A percentile compares a stretch with the other conserved stretches of the same genome.
phyloP scores from a whole-genome alignment of 2,113 vertebrate species.

The Felis catus region F.catus_Fca126_mat1.0 CM031412.1:84837001-84837500 shows the following conservation, averaged over 20 bases:
- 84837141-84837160: neutral
- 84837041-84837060: neutral
- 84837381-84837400: no score
- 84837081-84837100: neutral
- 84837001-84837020: neutral
- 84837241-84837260: neutral
- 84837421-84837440: neutral
- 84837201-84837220: neutral
- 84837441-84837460: neutral
- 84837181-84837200: neutral
- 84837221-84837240: neutral
- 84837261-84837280: neutral
- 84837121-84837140: neutral
- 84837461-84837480: neutral
- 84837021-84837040: neutral
- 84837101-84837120: neutral
- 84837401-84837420: neutral
- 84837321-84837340: neutral
- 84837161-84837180: neutral
- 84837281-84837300: neutral
- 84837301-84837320: neutral
- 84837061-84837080: neutral
- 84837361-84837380: neutral
- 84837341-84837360: neutral
- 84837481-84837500: neutral